Conservation (phyloP, 2,113 vertebrate species). For the Notechis scutatus region DNA sequence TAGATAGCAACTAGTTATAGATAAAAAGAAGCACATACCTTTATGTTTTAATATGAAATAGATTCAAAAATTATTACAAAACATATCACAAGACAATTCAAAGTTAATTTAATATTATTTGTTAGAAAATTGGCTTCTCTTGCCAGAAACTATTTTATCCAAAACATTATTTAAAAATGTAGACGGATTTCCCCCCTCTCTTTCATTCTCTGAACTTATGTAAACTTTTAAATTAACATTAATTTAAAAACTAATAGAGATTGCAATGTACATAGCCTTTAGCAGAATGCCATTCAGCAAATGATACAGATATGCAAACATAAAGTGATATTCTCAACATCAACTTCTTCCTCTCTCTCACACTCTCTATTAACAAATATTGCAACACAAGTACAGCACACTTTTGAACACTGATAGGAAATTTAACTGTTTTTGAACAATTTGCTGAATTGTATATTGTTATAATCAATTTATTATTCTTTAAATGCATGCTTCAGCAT, state of each 20-base stretch:
- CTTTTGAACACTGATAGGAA: not conserved
- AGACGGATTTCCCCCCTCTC: not conserved
- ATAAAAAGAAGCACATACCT: not conserved
- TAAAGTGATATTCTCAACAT: not conserved
- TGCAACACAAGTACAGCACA: not conserved
- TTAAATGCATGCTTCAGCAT: not conserved
- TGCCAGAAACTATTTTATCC: not conserved
- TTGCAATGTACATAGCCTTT: not conserved
- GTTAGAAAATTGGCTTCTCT: not conserved
- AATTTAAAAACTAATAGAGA: not conserved
- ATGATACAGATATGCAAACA: not conserved
- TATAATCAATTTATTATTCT: not conserved
- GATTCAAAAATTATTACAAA: not conserved
- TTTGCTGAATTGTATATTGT: not conserved
- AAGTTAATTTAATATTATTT: not conserved
- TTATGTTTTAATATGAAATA: not conserved
- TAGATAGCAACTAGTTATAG: not conserved
- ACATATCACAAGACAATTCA: not conserved
- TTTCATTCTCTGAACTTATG: not conserved
- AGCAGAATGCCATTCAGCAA: not conserved
- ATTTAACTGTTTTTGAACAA: not conserved
- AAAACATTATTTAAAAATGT: not conserved
- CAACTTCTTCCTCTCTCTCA: not conserved
- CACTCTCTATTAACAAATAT: not conserved
- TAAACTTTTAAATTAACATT: not conserved